Conservation (phyloP, 2,888 invertebrate species). For the Protophormia terraenovae region DNA sequence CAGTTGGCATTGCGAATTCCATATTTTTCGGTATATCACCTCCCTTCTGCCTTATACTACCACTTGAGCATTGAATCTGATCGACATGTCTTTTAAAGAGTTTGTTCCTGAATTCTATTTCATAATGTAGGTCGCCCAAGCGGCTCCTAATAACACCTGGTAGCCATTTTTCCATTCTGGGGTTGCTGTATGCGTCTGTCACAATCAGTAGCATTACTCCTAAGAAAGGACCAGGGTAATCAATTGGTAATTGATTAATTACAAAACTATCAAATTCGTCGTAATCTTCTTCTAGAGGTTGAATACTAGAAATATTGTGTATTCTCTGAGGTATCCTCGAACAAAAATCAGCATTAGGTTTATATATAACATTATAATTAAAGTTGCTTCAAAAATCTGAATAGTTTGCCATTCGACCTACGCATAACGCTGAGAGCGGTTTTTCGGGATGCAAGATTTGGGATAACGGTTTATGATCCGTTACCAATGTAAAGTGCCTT, state of each 20-base stretch:
- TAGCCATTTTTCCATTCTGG: conserved; percentile 68
- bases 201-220: conserved; percentile 74
- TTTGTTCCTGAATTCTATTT: conserved; percentile 7
- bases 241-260: conserved; percentile 68
- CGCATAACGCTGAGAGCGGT: conserved; percentile 37
- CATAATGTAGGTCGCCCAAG: conserved; percentile 18
- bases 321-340: conserved; percentile 18
- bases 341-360: conserved; percentile 42
- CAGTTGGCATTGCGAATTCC: not conserved
- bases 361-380: conserved; percentile 33
- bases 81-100: conserved; percentile 5
- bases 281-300: conserved; percentile 33
- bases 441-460: conserved; percentile 60
- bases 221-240: conserved; percentile 79
- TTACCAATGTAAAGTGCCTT: conserved; percentile 56
- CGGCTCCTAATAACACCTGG: conserved; percentile 44
- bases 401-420: conserved; percentile 59
- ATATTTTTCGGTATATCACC: not conserved
- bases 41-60: not conserved
- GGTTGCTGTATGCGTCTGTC: conserved; percentile 30
- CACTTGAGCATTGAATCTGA: conserved; percentile 22
- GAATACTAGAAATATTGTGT: not conserved
- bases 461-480: conserved; percentile 56
- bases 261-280: conserved; percentile 61
- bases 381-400: conserved; percentile 52